Evolutionary conservation across 2,797 vertebrate genomes (phyloP).

Genomic region (Alosa sapidissima): DNA sequence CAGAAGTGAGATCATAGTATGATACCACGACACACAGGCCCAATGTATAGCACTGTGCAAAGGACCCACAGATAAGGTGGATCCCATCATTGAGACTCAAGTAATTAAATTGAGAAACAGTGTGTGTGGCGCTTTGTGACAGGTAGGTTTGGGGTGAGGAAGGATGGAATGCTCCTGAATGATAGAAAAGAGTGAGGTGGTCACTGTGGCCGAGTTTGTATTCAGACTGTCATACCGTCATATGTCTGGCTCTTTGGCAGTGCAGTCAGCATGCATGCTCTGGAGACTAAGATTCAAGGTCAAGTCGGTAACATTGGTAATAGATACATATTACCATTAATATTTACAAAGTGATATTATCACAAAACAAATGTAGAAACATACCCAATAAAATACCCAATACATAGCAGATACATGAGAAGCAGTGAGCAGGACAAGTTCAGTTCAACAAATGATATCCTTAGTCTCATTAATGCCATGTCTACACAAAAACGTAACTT

Average conservation of each 20-base stretch:
- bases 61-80: background rate
- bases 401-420: background rate
- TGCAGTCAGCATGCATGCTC: slow-evolving; percentile 5
- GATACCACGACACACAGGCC: background rate
- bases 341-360: background rate
- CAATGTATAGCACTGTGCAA: background rate
- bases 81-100: background rate
- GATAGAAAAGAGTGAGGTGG: background rate
- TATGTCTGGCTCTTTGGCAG: background rate
- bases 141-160: background rate
- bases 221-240: background rate
- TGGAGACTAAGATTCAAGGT: background rate
- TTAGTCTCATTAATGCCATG: background rate
- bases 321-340: background rate
- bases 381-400: background rate
- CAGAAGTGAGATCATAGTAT: background rate
- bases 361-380: background rate
- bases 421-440: background rate
- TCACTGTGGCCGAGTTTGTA: background rate
- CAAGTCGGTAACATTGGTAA: background rate
- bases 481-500: too few species aligned
- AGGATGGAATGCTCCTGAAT: background rate
- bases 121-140: background rate
- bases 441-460: too few species aligned
- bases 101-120: background rate